A percentile compares a stretch with the other conserved stretches of the same genome.
These are phyloP conservation scores for Harpalus rubripes DNA, from an alignment of 2,888 invertebrate species.

Conservation along the genomic window DNA sequence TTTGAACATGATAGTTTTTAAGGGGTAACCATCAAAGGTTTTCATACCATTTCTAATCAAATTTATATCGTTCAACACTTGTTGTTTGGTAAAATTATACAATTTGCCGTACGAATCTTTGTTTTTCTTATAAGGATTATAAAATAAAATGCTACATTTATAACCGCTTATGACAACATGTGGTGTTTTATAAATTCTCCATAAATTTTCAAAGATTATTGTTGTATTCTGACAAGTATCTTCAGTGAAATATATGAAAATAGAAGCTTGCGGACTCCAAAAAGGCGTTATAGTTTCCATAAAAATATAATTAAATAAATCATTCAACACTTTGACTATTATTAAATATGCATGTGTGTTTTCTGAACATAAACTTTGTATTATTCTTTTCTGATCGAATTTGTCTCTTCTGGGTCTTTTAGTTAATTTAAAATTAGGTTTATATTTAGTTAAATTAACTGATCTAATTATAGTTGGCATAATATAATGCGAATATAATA, in stretches of 20 bases:
- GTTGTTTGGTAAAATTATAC: constrained; percentile 26
- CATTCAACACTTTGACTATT: constrained; percentile 16
- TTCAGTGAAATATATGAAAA: constrained; percentile 54
- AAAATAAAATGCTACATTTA: constrained; percentile 52
- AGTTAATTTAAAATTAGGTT: constrained; percentile 49
- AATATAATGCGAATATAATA: not conserved
- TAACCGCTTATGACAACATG: constrained; percentile 38
- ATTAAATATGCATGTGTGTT: constrained; percentile 50
- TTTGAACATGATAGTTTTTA: constrained; percentile 74
- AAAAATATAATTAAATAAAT: constrained; percentile 37
- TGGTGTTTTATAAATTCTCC: constrained; percentile 44
- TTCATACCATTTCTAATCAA: constrained; percentile 70
- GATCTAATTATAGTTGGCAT: constrained; percentile 38
- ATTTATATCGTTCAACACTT: constrained; percentile 41
- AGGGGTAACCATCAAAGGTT: constrained; percentile 74
- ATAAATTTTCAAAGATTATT: constrained; percentile 53
- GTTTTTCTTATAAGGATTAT: constrained; percentile 41
- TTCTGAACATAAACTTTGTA: constrained; percentile 58
- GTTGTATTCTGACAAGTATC: constrained; percentile 32
- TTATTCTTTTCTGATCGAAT: constrained; percentile 35
- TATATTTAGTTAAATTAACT: constrained; percentile 47
- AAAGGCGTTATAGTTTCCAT: constrained; percentile 47
- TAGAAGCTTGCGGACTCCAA: constrained; percentile 49
- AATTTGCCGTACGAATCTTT: constrained; percentile 18
- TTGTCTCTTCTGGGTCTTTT: constrained; percentile 47